phyloP scores from a whole-genome alignment of 2,888 invertebrate species.

The Diplazon laetatorius region DNA sequence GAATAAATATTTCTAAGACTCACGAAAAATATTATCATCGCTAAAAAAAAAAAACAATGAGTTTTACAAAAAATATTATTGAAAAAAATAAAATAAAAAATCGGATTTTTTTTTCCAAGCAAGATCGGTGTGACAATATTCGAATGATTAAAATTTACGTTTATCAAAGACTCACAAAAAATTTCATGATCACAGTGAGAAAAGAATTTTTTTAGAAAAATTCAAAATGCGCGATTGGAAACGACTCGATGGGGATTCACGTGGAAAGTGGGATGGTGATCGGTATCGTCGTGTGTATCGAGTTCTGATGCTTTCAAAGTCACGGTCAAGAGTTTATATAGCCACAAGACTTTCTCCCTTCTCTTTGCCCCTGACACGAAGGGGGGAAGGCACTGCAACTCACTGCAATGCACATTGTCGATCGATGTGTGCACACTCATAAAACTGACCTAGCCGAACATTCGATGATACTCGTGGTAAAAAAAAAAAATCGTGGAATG shows the following conservation, averaged over 20 bases:
- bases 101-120: no score
- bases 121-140: no score
- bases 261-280: not conserved
- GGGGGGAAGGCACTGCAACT: conserved; percentile 19
- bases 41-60: not conserved
- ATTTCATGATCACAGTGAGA: conserved; percentile 70
- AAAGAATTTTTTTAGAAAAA: not conserved
- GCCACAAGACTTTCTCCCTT: conserved; percentile 80
- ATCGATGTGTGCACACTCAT: conserved; percentile 18
- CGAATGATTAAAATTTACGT: conserved; percentile 13
- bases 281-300: conserved; percentile 13
- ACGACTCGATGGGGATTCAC: not conserved
- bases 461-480: conserved; percentile 7
- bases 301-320: conserved; percentile 78
- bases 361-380: conserved; percentile 71
- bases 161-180: conserved; percentile 72
- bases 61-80: not conserved
- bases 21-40: not conserved
- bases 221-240: not conserved
- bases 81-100: not conserved
- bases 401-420: conserved; percentile 2
- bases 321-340: conserved; percentile 81
- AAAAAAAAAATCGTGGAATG: no score
- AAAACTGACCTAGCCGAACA: conserved; percentile 27
- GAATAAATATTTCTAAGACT: no score